Evolutionary conservation across 2,888 invertebrate species (phyloP), one percentile per base, ranked within the genome.

Genomic region (Ectemnius cavifrons): DNA sequence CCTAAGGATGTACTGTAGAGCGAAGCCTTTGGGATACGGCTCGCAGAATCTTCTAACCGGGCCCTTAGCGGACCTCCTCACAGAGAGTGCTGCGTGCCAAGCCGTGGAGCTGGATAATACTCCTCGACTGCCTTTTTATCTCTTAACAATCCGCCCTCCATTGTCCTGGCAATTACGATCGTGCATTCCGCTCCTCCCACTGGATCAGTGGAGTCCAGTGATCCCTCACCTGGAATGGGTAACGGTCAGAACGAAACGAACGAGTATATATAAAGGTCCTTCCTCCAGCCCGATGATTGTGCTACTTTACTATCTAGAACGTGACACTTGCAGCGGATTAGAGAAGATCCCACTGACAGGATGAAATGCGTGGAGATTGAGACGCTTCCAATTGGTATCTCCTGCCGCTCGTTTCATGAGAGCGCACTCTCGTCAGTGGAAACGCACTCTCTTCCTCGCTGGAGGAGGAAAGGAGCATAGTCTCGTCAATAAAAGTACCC

Each of bases 101-200:
- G 13, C 20, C n/a, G 23, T 46, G n/a, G 11, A 4, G 16, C 8
- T 37, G 37, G 37, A 37, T 69, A 64, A 75, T 70, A 75, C 70
- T 79, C 75, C 72, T 66, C 64, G 72, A 72, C 75, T 70, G 79
- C 72, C 71, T 67, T 73, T 71, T 75, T 77, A 73, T 73, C 72
- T 65, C 62, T 65, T 64, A 70, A 77, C 62, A 73, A 78, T 47
- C 61, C 20, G 57, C 8, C 16, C 6, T 16, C 63, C 56, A 37
- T 68, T 63, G 23, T 23, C 56, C 14, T 16, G 61, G 27, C 37
- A 8, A 65, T 56, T 56, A 67, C 27, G 47, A 6, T 6, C 57
- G 14, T 20, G 23, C 63, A 63, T 63, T 52, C 65, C 28, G 58
- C 11, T 56, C 18, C 52, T 45, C 11, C 47, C 4, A 4, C 1